These are phyloP conservation scores for Zoanthus sociatus DNA, from an alignment of 92 coral and sea anemone species.

Conservation along the genomic window DNA sequence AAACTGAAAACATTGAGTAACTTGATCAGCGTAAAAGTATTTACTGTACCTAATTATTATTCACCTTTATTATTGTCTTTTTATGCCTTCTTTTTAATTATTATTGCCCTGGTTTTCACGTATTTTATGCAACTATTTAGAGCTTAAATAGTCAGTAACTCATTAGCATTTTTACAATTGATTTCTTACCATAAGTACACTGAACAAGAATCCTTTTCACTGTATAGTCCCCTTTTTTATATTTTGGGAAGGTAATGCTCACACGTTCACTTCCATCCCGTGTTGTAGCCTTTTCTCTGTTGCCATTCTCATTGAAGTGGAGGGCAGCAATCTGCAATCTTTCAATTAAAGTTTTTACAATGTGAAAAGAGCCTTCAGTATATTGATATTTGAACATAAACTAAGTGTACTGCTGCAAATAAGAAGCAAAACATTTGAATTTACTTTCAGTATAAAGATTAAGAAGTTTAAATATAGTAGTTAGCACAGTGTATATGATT, in stretches of 20 bases:
- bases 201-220: constrained; percentile 13
- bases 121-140: no score
- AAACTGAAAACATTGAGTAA: no score
- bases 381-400: neutral
- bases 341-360: neutral
- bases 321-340: neutral
- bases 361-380: neutral
- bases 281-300: neutral
- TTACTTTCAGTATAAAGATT: neutral
- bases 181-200: constrained; percentile 2
- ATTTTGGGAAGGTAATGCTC: neutral
- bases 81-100: no score
- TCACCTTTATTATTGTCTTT: no score
- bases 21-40: no score
- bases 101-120: no score
- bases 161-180: no score
- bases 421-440: no score
- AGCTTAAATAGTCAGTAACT: no score
- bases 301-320: constrained; percentile 1
- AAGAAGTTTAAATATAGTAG: neutral
- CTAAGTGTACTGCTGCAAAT: no score
- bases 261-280: neutral
- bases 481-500: neutral
- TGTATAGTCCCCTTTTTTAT: constrained; percentile 1
- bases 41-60: no score